Base-by-base conservation (phyloP, 2,888 invertebrate genomes). In the Pemphredon lugubris region DNA sequence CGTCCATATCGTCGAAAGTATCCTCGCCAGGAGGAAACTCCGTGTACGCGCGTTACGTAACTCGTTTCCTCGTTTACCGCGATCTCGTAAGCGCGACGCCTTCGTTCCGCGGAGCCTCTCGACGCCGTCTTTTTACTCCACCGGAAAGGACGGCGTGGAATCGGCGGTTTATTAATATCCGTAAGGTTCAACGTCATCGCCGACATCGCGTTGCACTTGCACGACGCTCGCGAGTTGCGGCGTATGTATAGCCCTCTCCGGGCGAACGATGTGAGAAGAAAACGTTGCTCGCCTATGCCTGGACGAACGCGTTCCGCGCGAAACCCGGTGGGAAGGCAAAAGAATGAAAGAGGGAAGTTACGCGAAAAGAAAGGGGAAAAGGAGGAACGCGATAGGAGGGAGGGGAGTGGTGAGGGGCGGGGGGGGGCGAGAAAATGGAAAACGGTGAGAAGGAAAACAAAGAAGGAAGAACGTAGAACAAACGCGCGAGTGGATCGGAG, bases 91-190 rank as follows among this genome's bases (percentile, higher is more conserved):
- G 11, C 11, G 23, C 18, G 40, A 7, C 23, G 21, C 16, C 37
- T 30, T 23, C 13, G 45, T 42, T 60, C 20, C 34, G 7, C 34
- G 7, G n/a, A 23, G 32, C 14, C 11, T 18, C 57, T 23, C 20
- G 3, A 34, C 26, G 50, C 42, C 44, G 59, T 37, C 47, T 54
- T 63, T 63, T 63, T 34, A 55, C 65, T 18, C 26, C 14, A n/a
- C 51, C 53, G 53, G 50, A 51, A 53, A 54, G 9, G n/a, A 42
- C 18, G 44, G 7, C 23, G 39, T 53, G 23, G 26, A 44, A 59
- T 59, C 54, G 39, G 23, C 16, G 58, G 47, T 72, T n/a, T 75
- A 75, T 76, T 73, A 76, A 76, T 76, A 76, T 34, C 64, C 13
- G 32, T 57, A 59, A 60, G 61, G 60, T 59, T 59, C 61, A 61